Evolutionary conservation across 2,113 vertebrate species (phyloP).

Genomic region (Spea multiplicata): DNA sequence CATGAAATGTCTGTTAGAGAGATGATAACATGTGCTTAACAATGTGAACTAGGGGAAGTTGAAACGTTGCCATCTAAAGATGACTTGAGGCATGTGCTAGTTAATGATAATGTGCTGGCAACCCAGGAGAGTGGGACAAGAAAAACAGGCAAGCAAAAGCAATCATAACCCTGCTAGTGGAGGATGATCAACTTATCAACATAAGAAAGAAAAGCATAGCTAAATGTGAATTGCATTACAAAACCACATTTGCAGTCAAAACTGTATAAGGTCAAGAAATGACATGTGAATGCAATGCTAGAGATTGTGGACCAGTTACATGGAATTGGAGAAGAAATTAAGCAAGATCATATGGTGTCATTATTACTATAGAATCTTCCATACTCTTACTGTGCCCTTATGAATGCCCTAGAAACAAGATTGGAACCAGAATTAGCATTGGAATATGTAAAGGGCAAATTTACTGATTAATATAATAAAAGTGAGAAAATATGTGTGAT

Average conservation of each 20-base stretch:
- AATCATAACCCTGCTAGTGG: too few species aligned
- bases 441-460: not conserved
- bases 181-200: too few species aligned
- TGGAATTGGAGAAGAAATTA: not conserved
- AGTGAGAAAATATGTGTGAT: not conserved
- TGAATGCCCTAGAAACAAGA: not conserved
- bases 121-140: not conserved
- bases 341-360: not conserved
- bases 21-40: too few species aligned
- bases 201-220: too few species aligned
- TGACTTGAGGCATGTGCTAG: not conserved
- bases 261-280: too few species aligned
- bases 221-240: too few species aligned
- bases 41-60: too few species aligned
- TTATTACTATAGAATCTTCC: not conserved
- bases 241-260: too few species aligned
- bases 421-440: not conserved
- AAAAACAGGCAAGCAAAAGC: too few species aligned
- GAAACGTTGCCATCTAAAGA: not conserved
- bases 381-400: not conserved
- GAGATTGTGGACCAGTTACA: not conserved
- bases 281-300: not conserved
- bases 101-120: not conserved
- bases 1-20: too few species aligned
- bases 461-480: not conserved